phyloP scores from a whole-genome alignment of 2,113 vertebrate species.

The Brachyhypopomus gauderio region DNA sequence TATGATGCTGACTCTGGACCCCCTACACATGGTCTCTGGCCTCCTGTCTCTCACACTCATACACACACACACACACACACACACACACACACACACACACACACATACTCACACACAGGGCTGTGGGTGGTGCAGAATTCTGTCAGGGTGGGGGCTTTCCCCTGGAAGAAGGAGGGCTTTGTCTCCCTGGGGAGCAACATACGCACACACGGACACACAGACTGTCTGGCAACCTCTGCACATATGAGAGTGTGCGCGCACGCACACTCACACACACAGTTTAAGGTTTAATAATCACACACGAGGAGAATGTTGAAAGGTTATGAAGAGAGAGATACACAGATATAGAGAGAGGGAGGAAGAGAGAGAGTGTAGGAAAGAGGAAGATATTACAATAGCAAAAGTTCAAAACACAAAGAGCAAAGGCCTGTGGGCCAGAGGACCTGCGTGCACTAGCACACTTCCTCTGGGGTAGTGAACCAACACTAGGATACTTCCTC shows the following conservation, averaged over 20 bases:
- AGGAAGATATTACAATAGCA: conserved; percentile 38
- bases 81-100: background rate
- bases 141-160: conserved; percentile 44
- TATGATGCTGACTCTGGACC: background rate
- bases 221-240: conserved; percentile 71
- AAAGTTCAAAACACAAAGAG: conserved; percentile 43
- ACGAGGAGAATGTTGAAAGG: conserved; percentile 53
- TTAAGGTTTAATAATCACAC: conserved; percentile 25
- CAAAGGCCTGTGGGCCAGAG: no score
- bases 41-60: background rate
- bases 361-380: background rate
- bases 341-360: background rate
- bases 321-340: conserved; percentile 28
- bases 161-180: conserved; percentile 64
- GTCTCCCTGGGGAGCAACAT: conserved; percentile 36
- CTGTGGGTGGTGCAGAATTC: conserved; percentile 41
- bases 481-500: background rate
- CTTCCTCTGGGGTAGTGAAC: background rate
- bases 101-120: conserved; percentile 17
- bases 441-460: no score
- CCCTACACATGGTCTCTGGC: background rate
- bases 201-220: conserved; percentile 52
- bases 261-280: conserved; percentile 12
- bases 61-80: background rate
- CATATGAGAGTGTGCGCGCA: conserved; percentile 25